A percentile compares a stretch with the other conserved stretches of the same genome.
phyloP scores from a whole-genome alignment of 2,888 invertebrate species.

The Latrodectus elegans region DNA sequence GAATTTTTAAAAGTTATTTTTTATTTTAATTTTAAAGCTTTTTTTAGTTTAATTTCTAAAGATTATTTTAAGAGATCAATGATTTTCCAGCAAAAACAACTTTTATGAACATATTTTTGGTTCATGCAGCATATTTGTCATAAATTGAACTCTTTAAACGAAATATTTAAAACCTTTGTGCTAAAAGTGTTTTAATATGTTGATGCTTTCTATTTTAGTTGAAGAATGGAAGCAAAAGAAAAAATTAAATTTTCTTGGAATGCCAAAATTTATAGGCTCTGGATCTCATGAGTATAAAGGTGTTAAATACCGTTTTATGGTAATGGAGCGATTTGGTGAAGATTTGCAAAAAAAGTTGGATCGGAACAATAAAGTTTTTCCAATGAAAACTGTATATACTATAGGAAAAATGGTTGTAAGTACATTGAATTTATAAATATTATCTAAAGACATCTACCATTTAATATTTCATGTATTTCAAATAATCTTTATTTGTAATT shows the following conservation, averaged over 20 bases:
- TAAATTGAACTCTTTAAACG: too few relatives aligned
- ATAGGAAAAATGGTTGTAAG: conserved; percentile 85
- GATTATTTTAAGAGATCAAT: too few relatives aligned
- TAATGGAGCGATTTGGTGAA: conserved; percentile 91
- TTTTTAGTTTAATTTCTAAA: too few relatives aligned
- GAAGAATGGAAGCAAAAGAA: conserved; percentile 81
- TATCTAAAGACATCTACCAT: background rate
- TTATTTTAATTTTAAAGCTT: too few relatives aligned
- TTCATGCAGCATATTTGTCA: too few relatives aligned
- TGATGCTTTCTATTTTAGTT: conserved; percentile 77
- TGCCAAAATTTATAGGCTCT: conserved; percentile 91
- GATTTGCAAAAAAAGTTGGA: conserved; percentile 89
- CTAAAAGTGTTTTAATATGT: conserved; percentile 3
- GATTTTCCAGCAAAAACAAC: too few relatives aligned
- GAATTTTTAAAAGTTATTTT: too few relatives aligned
- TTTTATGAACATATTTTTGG: too few relatives aligned
- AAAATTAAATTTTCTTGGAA: conserved; percentile 83
- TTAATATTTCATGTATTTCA: background rate
- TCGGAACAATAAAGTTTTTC: conserved; percentile 80
- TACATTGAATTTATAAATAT: background rate
- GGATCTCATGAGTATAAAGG: conserved; percentile 88
- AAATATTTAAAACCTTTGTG: background rate
- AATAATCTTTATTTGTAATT: too few relatives aligned
- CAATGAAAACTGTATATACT: conserved; percentile 85
- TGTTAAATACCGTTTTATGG: conserved; percentile 90